Evolutionary conservation across 2,888 invertebrate genomes (phyloP).

Genomic region (Sphaeridia pumilis): DNA sequence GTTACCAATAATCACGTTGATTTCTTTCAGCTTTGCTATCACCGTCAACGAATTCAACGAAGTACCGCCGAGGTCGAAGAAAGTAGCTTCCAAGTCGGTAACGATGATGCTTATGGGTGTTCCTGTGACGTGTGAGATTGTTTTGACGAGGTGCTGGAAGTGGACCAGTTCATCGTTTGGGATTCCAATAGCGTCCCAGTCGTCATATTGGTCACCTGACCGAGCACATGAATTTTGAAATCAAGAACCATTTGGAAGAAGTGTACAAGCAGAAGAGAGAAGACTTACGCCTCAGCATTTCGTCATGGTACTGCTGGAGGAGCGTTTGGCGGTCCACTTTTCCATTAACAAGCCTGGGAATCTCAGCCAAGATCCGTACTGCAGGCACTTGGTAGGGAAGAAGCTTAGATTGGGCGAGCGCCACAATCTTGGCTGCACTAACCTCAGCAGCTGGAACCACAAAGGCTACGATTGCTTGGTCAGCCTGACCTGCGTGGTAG

Average conservation of each 20-base stretch:
- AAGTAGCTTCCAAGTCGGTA: slow-evolving; percentile 55
- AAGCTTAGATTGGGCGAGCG: slow-evolving; percentile 13
- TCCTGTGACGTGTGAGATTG: slow-evolving; percentile 54
- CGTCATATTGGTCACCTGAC: slow-evolving; percentile 15
- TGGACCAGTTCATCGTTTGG: slow-evolving; percentile 47
- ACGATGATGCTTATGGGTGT: slow-evolving; percentile 48
- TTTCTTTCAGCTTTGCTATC: slow-evolving; percentile 60
- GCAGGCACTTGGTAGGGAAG: slow-evolving; percentile 31
- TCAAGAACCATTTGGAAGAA: too few species aligned
- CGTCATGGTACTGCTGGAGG: slow-evolving; percentile 57
- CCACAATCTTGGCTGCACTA: slow-evolving; percentile 8
- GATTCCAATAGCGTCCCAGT: slow-evolving; percentile 56
- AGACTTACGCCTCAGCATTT: slow-evolving; percentile 41
- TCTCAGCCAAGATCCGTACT: slow-evolving; percentile 46
- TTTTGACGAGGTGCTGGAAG: slow-evolving; percentile 55
- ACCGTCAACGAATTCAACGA: slow-evolving; percentile 75
- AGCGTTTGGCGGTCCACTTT: slow-evolving; percentile 72
- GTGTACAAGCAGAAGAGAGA: background rate
- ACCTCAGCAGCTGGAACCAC: slow-evolving; percentile 16
- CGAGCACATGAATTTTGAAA: too few species aligned
- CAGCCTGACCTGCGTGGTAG: slow-evolving; percentile 56
- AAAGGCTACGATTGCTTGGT: slow-evolving; percentile 40
- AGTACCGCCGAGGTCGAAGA: slow-evolving; percentile 75
- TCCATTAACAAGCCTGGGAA: slow-evolving; percentile 73
- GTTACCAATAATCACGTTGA: slow-evolving; percentile 63